Conservation (phyloP, 2,113 vertebrate species). For the Xyliphius kryptos region DNA sequence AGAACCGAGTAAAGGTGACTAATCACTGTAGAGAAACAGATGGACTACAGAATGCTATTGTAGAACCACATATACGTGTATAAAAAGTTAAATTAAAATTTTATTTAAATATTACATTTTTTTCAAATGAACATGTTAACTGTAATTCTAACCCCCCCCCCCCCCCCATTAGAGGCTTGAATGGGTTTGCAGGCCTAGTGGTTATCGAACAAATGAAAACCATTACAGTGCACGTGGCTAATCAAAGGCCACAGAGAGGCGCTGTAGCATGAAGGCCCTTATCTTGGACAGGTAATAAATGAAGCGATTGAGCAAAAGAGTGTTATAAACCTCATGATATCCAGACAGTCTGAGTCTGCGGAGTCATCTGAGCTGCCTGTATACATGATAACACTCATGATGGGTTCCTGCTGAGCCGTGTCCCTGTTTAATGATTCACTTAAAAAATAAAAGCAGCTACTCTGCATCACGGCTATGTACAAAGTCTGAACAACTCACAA, state of each 20-base stretch:
- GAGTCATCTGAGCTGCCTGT: not conserved
- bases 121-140: too few relatives aligned
- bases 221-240: constrained; percentile 4
- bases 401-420: too few relatives aligned
- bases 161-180: constrained; percentile 18
- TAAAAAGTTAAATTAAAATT: too few relatives aligned
- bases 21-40: too few relatives aligned
- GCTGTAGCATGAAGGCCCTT: constrained; percentile 23
- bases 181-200: constrained; percentile 18
- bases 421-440: not conserved
- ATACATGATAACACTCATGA: not conserved
- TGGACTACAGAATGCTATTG: too few relatives aligned
- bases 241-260: constrained; percentile 18
- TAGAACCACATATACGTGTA: too few relatives aligned
- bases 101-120: too few relatives aligned
- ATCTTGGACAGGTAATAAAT: constrained; percentile 30
- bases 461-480: too few relatives aligned
- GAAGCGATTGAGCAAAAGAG: constrained; percentile 14
- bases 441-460: not conserved
- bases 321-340: constrained; percentile 20
- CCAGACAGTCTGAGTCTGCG: not conserved
- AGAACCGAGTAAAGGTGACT: too few relatives aligned
- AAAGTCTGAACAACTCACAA: too few relatives aligned
- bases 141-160: too few relatives aligned
- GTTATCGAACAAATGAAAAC: constrained; percentile 35